A percentile compares a stretch with the other conserved stretches of the same genome.
These are phyloP conservation scores for Horisme vitalbata DNA, from an alignment of 2,888 invertebrate genomes.

Conservation along the genomic window DNA sequence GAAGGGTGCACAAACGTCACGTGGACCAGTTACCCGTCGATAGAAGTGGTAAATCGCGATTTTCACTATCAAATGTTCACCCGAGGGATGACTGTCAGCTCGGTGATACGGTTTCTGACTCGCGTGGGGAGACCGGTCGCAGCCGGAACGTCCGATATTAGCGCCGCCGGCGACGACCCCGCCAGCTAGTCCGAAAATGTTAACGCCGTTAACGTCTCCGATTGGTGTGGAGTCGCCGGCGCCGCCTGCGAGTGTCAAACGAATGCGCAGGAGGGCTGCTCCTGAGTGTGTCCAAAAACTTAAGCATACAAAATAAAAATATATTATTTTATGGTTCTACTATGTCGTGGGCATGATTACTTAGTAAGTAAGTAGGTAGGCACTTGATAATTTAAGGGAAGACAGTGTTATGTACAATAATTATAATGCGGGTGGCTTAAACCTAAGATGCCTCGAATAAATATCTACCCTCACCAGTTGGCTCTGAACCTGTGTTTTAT, in stretches of 20 bases:
- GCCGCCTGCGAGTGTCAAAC: neutral
- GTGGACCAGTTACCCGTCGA: slow-evolving; percentile 6
- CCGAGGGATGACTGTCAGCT: neutral
- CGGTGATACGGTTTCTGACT: neutral
- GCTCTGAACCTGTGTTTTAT: neutral
- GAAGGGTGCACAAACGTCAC: slow-evolving; percentile 7
- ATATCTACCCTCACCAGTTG: too few relatives aligned
- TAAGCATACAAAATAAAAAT: neutral
- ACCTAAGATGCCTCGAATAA: too few relatives aligned
- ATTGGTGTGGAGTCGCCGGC: neutral
- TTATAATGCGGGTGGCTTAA: too few relatives aligned
- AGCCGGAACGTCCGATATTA: neutral
- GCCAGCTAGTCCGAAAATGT: neutral
- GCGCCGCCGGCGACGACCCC: too few relatives aligned
- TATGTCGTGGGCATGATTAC: too few relatives aligned
- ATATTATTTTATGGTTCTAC: too few relatives aligned
- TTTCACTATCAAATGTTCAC: neutral
- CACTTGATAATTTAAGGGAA: neutral
- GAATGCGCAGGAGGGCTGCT: neutral
- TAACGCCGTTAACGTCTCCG: neutral
- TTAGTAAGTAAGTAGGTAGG: neutral
- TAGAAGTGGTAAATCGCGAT: neutral
- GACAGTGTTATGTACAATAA: too few relatives aligned
- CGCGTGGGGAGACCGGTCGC: neutral
- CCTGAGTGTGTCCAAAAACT: neutral